Conservation (phyloP, 64 coral and sea anemone genomes). For the Acropora yongei region DNA sequence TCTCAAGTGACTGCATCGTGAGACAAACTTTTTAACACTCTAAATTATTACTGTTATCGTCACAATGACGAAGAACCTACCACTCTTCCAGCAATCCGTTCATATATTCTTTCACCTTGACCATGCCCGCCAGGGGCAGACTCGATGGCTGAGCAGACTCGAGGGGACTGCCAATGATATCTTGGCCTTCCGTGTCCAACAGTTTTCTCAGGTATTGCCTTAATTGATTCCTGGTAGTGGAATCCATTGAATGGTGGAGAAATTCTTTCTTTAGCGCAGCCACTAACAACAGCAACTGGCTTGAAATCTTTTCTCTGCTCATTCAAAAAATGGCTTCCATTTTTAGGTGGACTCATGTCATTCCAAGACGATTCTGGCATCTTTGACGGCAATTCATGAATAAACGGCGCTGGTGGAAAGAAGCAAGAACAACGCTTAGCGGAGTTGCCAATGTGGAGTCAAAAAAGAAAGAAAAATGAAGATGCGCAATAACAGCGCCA, state of each 20-base stretch:
- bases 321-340: background rate
- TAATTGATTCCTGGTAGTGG: background rate
- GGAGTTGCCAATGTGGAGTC: background rate
- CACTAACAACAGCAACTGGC: background rate
- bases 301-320: background rate
- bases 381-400: background rate
- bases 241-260: background rate
- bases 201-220: constrained; percentile 2
- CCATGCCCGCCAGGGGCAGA: background rate
- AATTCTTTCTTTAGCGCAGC: background rate
- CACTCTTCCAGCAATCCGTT: background rate
- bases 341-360: background rate
- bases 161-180: background rate
- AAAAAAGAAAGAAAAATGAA: too few relatives aligned
- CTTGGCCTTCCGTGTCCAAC: constrained; percentile 27
- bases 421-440: background rate
- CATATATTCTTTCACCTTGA: background rate
- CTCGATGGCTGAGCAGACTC: background rate
- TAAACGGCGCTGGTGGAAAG: background rate
- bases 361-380: background rate
- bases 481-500: too few relatives aligned
- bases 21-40: too few relatives aligned
- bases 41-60: too few relatives aligned
- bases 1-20: too few relatives aligned
- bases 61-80: background rate